Percentiles rank a stretch among this genome's conserved stretches.
Conservation (phyloP, 2,113 vertebrate species). For the Eulemur macaco region DNA sequence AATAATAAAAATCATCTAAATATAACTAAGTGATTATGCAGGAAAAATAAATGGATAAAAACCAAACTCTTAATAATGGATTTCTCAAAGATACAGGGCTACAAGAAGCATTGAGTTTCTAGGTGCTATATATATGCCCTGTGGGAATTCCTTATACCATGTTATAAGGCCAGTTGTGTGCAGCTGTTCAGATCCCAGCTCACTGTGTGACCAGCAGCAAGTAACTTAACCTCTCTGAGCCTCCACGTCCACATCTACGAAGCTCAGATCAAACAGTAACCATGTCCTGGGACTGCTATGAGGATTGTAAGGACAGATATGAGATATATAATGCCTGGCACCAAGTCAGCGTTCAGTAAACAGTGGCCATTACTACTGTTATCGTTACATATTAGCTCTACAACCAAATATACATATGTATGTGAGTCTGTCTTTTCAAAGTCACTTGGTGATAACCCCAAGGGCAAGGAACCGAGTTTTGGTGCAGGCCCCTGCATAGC, state of each 20-base stretch:
- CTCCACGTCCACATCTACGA: neutral
- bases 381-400: neutral
- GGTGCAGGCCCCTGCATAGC: neutral
- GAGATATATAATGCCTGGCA: neutral
- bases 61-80: neutral
- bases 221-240: constrained; percentile 22
- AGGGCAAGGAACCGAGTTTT: neutral
- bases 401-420: neutral
- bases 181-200: neutral
- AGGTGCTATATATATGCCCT: neutral
- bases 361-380: neutral
- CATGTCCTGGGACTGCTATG: neutral
- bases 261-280: neutral
- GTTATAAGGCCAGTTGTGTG: neutral
- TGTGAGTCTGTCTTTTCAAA: neutral
- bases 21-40: neutral
- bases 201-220: constrained; percentile 1
- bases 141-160: neutral
- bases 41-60: neutral
- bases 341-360: neutral
- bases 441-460: neutral
- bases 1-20: neutral
- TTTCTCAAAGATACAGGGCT: neutral
- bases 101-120: neutral
- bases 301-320: neutral